Evolutionary conservation across 2,888 invertebrate genomes (phyloP).

Genomic region (Latrodectus elegans): DNA sequence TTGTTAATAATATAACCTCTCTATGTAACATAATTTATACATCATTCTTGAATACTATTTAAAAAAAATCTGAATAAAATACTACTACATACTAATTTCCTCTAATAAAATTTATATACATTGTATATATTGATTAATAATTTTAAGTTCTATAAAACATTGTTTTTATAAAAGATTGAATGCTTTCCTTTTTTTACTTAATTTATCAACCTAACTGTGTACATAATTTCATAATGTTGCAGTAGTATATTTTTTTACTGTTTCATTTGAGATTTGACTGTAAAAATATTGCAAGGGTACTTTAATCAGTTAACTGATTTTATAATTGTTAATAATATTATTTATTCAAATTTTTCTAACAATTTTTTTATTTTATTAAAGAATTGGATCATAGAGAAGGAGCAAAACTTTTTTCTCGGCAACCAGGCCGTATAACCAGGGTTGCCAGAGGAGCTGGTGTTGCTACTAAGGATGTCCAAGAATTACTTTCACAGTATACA

Average conservation of each 20-base stretch:
- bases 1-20: not conserved
- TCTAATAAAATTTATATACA: too few relatives aligned
- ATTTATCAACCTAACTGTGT: too few relatives aligned
- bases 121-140: too few relatives aligned
- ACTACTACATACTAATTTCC: too few relatives aligned
- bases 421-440: conserved; percentile 85
- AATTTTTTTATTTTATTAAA: conserved; percentile 71
- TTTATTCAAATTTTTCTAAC: not conserved
- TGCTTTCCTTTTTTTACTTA: too few relatives aligned
- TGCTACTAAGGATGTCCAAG: conserved; percentile 96
- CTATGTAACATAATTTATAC: not conserved
- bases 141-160: too few relatives aligned
- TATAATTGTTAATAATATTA: not conserved
- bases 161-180: too few relatives aligned
- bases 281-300: too few relatives aligned
- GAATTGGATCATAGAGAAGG: conserved; percentile 97
- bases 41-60: not conserved
- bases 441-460: conserved; percentile 96
- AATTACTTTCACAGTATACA: conserved; percentile 97
- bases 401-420: conserved; percentile 95
- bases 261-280: too few relatives aligned
- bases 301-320: too few relatives aligned
- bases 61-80: not conserved
- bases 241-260: too few relatives aligned
- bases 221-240: too few relatives aligned